These are phyloP conservation scores for Disparrhopalites patrizii DNA, from an alignment of 2,888 invertebrate species.

Conservation along the genomic window DNA sequence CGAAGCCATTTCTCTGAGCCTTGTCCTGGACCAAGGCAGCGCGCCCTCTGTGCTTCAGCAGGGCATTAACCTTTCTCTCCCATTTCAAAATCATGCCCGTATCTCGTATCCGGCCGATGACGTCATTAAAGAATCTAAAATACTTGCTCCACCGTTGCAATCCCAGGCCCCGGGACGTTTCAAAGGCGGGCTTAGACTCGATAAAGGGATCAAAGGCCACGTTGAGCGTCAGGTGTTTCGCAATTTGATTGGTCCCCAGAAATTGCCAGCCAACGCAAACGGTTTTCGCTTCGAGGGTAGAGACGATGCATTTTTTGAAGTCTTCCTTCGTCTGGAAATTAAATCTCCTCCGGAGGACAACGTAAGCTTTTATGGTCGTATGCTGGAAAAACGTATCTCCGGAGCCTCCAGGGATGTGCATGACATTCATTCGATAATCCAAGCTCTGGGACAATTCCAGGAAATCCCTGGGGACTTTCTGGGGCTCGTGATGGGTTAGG, in stretches of 20 bases:
- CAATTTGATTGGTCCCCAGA: background rate
- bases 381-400: background rate
- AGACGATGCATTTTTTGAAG: no score
- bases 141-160: background rate
- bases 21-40: no score
- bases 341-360: background rate
- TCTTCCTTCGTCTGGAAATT: background rate
- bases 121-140: background rate
- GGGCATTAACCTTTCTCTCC: no score
- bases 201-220: background rate
- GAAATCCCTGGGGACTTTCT: background rate
- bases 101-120: background rate
- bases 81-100: background rate
- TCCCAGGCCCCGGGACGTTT: background rate
- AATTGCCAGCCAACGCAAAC: background rate
- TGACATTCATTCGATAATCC: background rate
- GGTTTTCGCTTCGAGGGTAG: no score
- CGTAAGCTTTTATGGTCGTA: background rate
- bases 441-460: background rate
- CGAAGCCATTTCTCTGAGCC: no score
- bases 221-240: background rate
- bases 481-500: no score
- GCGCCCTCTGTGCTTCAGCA: no score
- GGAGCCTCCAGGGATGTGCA: background rate
- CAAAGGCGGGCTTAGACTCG: background rate